phyloP scores from a whole-genome alignment of 2,113 vertebrate species.

The Proterorhinus semilunaris region DNA sequence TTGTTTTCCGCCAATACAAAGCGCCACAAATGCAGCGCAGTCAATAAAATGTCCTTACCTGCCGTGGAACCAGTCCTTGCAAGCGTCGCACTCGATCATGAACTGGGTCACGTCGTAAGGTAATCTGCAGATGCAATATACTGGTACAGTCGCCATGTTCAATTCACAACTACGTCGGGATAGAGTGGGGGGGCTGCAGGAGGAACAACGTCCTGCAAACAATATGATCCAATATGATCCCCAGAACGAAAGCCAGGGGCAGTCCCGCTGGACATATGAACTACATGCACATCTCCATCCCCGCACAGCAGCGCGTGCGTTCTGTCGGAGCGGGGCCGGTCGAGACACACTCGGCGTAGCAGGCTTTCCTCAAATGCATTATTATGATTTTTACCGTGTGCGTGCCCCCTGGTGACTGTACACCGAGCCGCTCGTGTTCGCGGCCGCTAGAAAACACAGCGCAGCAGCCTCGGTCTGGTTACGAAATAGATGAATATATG shows the following conservation, averaged over 20 bases:
- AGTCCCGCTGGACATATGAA: slow-evolving; percentile 70
- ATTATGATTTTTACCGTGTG: slow-evolving; percentile 62
- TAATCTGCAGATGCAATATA: slow-evolving; percentile 97
- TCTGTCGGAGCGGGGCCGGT: slow-evolving; percentile 48
- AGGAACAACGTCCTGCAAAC: slow-evolving; percentile 77
- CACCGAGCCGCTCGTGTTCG: slow-evolving; percentile 62
- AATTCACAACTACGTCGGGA: slow-evolving; percentile 83
- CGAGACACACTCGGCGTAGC: slow-evolving; percentile 52
- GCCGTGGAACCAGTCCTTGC: slow-evolving; percentile 98
- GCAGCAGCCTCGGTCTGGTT: slow-evolving; percentile 49
- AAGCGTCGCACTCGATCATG: slow-evolving; percentile 97
- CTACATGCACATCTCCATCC: slow-evolving; percentile 60
- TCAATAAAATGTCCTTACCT: slow-evolving; percentile 77
- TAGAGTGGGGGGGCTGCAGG: slow-evolving; percentile 75
- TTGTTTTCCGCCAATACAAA: slow-evolving; percentile 55
- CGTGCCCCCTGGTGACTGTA: slow-evolving; percentile 84
- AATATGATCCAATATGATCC: slow-evolving; percentile 75
- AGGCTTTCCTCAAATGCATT: slow-evolving; percentile 69
- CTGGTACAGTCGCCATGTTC: slow-evolving; percentile 99
- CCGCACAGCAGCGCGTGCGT: slow-evolving; percentile 40
- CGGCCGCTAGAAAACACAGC: slow-evolving; percentile 55
- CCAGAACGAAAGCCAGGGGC: slow-evolving; percentile 70
- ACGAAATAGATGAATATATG: slow-evolving; percentile 14
- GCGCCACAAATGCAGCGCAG: slow-evolving; percentile 38
- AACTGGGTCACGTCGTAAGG: slow-evolving; percentile 98